Evolutionary conservation across 1,140 invertebrate species (phyloP).

Genomic region (Philopotamus ludificatus): DNA sequence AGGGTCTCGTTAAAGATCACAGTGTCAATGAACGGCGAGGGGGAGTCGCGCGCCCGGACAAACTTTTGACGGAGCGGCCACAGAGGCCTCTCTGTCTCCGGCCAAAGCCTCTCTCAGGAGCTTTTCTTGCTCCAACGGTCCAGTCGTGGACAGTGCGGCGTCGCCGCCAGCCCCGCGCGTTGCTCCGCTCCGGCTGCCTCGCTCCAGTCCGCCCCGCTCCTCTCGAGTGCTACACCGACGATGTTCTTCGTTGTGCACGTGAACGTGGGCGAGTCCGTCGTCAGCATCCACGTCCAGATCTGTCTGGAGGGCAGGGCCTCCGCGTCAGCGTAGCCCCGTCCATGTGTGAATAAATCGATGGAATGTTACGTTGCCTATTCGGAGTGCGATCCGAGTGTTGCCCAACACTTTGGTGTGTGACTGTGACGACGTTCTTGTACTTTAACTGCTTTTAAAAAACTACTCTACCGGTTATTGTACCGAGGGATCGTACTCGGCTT

Average conservation of each 20-base stretch:
- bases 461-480: neutral
- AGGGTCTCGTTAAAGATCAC: neutral
- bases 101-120: conserved; percentile 7
- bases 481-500: conserved; percentile 1
- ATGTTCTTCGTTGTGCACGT: too few relatives aligned
- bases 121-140: conserved; percentile 12
- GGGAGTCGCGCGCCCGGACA: neutral
- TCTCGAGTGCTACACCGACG: neutral
- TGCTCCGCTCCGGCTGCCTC: neutral
- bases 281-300: neutral
- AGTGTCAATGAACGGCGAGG: conserved; percentile 26
- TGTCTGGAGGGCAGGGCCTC: conserved; percentile 2
- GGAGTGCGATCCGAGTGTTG: conserved; percentile 10
- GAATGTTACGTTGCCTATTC: conserved; percentile 27
- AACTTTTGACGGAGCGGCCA: neutral
- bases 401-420: neutral
- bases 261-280: neutral
- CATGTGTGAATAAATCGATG: conserved; percentile 23
- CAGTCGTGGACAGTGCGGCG: conserved; percentile 8
- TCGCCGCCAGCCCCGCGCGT: conserved; percentile 4
- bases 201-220: too few relatives aligned
- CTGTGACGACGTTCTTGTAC: neutral
- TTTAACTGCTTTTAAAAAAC: neutral
- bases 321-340: neutral
- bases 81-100: neutral